These are phyloP conservation scores for Lophius americanus DNA, from an alignment of 2,797 vertebrate genomes.

Conservation along the genomic window DNA sequence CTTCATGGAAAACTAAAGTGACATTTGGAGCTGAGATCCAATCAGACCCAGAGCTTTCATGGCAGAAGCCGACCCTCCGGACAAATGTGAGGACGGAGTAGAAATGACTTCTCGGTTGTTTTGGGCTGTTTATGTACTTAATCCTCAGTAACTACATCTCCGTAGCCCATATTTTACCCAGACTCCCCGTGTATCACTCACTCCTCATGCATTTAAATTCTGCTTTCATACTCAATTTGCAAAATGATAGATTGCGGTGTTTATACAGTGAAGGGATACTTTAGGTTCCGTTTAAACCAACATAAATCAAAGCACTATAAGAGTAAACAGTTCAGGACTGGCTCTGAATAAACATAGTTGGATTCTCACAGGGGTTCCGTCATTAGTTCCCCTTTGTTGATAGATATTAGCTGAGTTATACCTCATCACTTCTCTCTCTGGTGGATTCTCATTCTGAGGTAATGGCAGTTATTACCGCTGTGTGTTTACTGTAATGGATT, in stretches of 20 bases:
- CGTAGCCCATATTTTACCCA: too few species aligned
- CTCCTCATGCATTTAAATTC: too few species aligned
- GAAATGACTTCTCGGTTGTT: too few species aligned
- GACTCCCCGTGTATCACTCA: too few species aligned
- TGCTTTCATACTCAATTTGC: too few species aligned
- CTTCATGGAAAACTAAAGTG: conserved; percentile 36
- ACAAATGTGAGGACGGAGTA: too few species aligned
- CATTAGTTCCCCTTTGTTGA: conserved; percentile 9
- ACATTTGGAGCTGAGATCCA: conserved; percentile 43
- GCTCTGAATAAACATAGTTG: background rate
- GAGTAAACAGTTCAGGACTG: conserved; percentile 23
- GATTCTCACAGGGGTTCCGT: background rate
- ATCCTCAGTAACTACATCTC: too few species aligned
- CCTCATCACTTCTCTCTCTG: background rate
- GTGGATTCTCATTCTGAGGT: background rate
- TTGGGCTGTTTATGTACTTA: too few species aligned
- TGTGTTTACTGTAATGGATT: background rate
- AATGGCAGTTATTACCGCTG: background rate
- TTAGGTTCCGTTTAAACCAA: conserved; percentile 18
- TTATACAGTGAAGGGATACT: too few species aligned
- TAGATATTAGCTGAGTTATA: background rate
- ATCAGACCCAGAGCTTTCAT: conserved; percentile 15
- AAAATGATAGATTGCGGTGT: too few species aligned
- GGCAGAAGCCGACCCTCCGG: background rate
- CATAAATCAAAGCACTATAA: conserved; percentile 34